phyloP scores from a whole-genome alignment of 1,140 invertebrate species.

The Globodera ellingtonae region DNA sequence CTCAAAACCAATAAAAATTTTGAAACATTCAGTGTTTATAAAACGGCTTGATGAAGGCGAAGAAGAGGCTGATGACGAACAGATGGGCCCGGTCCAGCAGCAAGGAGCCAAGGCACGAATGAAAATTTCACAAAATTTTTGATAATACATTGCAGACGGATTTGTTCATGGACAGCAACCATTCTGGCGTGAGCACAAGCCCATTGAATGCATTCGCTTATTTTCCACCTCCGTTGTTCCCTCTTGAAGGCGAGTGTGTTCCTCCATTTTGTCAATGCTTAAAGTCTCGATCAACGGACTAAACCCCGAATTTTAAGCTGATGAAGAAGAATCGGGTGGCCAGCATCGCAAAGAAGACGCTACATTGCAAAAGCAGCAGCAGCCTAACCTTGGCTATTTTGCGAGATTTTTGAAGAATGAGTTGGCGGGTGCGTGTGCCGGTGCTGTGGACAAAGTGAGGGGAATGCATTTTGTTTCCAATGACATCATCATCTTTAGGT shows the following conservation, averaged over 20 bases:
- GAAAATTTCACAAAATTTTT: neutral
- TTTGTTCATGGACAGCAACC: neutral
- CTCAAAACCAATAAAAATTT: neutral
- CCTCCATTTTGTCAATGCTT: constrained; percentile 3
- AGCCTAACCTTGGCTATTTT: constrained; percentile 18
- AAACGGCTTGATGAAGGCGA: neutral
- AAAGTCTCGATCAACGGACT: neutral
- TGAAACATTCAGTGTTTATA: neutral
- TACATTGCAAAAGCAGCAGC: neutral
- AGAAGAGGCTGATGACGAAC: neutral
- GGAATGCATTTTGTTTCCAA: neutral
- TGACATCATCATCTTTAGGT: neutral
- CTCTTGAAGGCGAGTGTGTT: neutral
- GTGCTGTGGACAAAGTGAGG: constrained; percentile 16
- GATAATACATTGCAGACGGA: neutral
- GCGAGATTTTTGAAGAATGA: constrained; percentile 27
- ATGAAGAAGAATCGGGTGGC: neutral
- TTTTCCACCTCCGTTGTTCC: constrained; percentile 16
- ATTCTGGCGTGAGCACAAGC: neutral
- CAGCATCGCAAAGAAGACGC: neutral
- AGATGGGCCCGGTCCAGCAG: neutral
- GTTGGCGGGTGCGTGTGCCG: constrained; percentile 25
- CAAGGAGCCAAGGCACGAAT: neutral
- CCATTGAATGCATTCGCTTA: neutral
- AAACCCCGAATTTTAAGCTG: neutral